These are phyloP conservation scores for Mastomys coucha DNA, from an alignment of 2,113 vertebrate genomes.

Conservation along the genomic window DNA sequence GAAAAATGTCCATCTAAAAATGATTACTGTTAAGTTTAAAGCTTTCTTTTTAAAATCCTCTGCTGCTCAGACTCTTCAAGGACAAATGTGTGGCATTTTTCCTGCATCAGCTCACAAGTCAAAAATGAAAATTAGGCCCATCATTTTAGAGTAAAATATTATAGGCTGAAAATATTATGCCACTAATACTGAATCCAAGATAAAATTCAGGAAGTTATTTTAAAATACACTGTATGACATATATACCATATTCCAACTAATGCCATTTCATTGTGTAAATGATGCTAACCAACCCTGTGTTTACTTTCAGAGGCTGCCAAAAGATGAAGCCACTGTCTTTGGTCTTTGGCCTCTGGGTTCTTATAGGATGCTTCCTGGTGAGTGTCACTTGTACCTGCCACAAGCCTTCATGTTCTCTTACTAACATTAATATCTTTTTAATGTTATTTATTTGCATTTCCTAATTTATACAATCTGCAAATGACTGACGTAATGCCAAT, in stretches of 20 bases:
- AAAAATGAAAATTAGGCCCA: slow-evolving; percentile 11
- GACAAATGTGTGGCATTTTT: not conserved
- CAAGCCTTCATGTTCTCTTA: not conserved
- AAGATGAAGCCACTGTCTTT: slow-evolving; percentile 48
- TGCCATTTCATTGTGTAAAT: not conserved
- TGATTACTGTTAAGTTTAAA: not conserved
- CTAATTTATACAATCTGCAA: not conserved
- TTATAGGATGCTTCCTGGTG: slow-evolving; percentile 44
- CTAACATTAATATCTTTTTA: not conserved
- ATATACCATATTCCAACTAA: not conserved
- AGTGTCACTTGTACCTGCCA: not conserved
- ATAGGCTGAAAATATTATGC: not conserved
- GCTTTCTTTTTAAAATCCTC: not conserved
- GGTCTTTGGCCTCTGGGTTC: slow-evolving; percentile 44
- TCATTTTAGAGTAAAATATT: not conserved
- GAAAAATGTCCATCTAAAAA: not conserved
- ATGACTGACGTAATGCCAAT: not conserved
- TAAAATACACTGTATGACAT: not conserved
- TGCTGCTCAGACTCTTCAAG: not conserved
- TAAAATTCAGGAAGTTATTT: not conserved
- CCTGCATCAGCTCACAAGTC: not conserved
- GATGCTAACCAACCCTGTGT: not conserved
- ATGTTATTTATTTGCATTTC: not conserved
- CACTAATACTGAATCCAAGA: not conserved
- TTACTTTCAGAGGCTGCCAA: slow-evolving; percentile 23